Evolutionary conservation across 2,797 vertebrate species (phyloP).

Genomic region (Varecia variegata): DNA sequence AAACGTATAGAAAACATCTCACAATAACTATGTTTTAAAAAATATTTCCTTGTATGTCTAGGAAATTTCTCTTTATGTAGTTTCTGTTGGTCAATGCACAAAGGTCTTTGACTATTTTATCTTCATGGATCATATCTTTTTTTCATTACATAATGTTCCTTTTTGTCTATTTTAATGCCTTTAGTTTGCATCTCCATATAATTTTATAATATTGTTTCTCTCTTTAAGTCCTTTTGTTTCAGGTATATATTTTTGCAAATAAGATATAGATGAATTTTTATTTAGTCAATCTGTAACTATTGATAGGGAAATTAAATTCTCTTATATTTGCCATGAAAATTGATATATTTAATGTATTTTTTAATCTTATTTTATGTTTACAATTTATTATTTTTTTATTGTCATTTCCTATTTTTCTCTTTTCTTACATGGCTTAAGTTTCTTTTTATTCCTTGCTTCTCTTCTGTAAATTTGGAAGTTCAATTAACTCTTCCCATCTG

Average conservation of each 20-base stretch:
- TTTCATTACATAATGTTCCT: not conserved
- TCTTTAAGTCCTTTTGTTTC: not conserved
- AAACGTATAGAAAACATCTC: not conserved
- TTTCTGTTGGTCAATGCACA: not conserved
- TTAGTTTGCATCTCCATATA: not conserved
- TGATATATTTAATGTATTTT: not conserved
- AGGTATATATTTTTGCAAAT: not conserved
- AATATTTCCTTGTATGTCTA: not conserved
- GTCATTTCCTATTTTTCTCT: not conserved
- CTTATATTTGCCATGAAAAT: not conserved
- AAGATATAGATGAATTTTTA: not conserved
- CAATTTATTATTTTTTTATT: not conserved
- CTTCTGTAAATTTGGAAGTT: not conserved
- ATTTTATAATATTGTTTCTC: not conserved
- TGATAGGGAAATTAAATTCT: not conserved
- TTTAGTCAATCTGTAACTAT: not conserved
- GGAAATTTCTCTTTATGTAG: not conserved
- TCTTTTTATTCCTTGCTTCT: not conserved
- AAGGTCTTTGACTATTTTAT: not conserved
- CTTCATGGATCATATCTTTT: not conserved
- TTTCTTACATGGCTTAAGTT: not conserved
- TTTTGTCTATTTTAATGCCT: not conserved
- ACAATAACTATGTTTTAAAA: not conserved
- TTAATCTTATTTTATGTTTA: not conserved
- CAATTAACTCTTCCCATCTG: not conserved